Conservation (phyloP, 2,797 vertebrate genomes). For the Hippoglossus hippoglossus region DNA sequence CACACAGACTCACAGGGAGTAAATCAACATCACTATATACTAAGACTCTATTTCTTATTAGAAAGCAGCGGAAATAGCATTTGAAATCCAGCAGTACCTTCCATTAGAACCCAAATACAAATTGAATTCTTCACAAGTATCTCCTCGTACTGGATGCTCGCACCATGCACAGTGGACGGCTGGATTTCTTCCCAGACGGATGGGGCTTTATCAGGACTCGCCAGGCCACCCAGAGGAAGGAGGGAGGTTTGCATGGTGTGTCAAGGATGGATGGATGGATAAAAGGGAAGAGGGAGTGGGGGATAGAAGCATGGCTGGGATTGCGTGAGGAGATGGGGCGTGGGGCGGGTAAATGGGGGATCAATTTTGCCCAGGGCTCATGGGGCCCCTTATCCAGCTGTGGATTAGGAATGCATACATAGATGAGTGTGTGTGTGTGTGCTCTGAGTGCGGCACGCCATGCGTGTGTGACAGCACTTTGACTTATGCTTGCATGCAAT, state of each 20-base stretch:
- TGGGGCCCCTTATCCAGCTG: conserved; percentile 59
- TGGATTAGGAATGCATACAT: conserved; percentile 57
- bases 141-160: conserved; percentile 1
- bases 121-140: conserved; percentile 41
- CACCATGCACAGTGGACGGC: conserved; percentile 19
- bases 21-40: conserved; percentile 17
- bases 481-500: conserved; percentile 26
- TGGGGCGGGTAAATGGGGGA: conserved; percentile 50
- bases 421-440: conserved; percentile 21
- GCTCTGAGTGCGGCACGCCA: conserved; percentile 2
- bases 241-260: conserved; percentile 32
- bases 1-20: background rate
- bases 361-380: conserved; percentile 62
- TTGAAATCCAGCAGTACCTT: conserved; percentile 7
- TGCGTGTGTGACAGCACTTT: conserved; percentile 13
- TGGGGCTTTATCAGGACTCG: conserved; percentile 64
- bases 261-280: conserved; percentile 48
- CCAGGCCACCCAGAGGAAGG: conserved; percentile 55
- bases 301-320: conserved; percentile 41
- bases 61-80: conserved; percentile 5
- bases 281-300: conserved; percentile 25
- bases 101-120: conserved; percentile 32
- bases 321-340: conserved; percentile 48
- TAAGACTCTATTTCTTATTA: background rate
- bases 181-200: conserved; percentile 42